Evolutionary conservation across 2,888 invertebrate species (phyloP), one percentile per base, ranked within the genome.

Genomic region (Heliconius sara): DNA sequence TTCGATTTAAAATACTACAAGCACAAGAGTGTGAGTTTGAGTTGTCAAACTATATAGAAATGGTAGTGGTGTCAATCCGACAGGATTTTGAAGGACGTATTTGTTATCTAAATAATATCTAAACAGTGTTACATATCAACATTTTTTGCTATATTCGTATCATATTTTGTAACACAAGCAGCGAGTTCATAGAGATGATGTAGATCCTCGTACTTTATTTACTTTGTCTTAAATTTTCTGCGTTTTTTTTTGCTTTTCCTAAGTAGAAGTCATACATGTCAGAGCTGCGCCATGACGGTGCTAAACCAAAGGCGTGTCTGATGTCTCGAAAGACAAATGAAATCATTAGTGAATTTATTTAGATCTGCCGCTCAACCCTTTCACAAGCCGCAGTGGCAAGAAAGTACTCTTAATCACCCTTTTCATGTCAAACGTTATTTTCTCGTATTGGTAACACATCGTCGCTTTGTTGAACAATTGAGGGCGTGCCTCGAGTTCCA

Each of bases 401-500:
- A 52, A 57, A 72, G 73, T 27, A 27, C 65, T 43, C 63, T 75
- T 79, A 79, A 79, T 79, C 74, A 70, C 73, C 52, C 78, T 74
- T 79, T 78, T 74, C 67, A 74, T 65, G 74, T 74, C 65, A 74
- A 74, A 70, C 73, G 47, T 74, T 74, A 77, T 80, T 80, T 79
- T 76, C 71, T 79, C 65, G 70, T 72, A 79, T 78, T 78, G 78
- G 78, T 66, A 75, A 65, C 75, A 76, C 71, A 73, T 77, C 63
- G 77, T 77, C 74, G 68, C 74, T 77, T 77, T 80, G 80, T 77
- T 65, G 52, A 77, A 80, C 80, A 77, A 80, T 74, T 52, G 73
- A 39, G 70, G 80, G 80, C 80, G 80, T 80, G 80, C 52, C 74
- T 52, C n/a, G 72, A 65, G 79, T 74, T 60, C 66, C 67, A 67